Base-by-base conservation (phyloP, 2,113 vertebrate genomes). In the Ceyx cyanopectus region DNA sequence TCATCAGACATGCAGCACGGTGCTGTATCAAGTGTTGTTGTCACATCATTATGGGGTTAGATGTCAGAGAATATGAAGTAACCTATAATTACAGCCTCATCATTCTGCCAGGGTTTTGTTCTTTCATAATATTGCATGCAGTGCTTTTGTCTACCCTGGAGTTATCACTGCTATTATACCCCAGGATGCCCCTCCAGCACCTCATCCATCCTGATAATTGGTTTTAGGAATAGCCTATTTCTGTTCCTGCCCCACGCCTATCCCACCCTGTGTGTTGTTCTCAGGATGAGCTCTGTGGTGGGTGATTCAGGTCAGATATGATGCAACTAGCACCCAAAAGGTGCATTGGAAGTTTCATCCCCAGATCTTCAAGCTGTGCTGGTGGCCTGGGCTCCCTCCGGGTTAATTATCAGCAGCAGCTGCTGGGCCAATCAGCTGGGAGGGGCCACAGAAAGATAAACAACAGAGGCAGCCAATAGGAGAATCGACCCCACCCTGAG, bases 21-120 rank as follows among this genome's bases (percentile, higher is more conserved):
- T 57, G 58, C 87, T 72, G 37, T 27, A 62, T 46, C 60, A 34
- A 68, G 50, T n/a, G 60, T 63, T 91, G 74, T 53, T 94, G 68
- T 61, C 74, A 75, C 50, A 80, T 78, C 7, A 1, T 54, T 78
- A 66, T 6, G 18, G 58, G 60, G 34, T 66, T 58, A 65, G 61
- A 68, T 78, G 48, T 58, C 86, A 78, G 26, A 88, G 76, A 56
- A 81, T 75, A 45, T 69, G 45, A 96, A 96, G 89, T 53, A 90
- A 90, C 74, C 14, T 3, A 0, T 92, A 91, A 96, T 95, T 94
- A 69, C 50, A 72, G 9, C 34, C 73, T 76, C 69, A 67, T 91
- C 86, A 75, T 88, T 89, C 73, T 91, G 78, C 68, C 50, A 75
- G 48, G 19, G 50, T 69, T 90, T 93, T 94, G 58, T 88, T 93